Conservation (phyloP, 2,797 vertebrate genomes). For the Chelon auratus region DNA sequence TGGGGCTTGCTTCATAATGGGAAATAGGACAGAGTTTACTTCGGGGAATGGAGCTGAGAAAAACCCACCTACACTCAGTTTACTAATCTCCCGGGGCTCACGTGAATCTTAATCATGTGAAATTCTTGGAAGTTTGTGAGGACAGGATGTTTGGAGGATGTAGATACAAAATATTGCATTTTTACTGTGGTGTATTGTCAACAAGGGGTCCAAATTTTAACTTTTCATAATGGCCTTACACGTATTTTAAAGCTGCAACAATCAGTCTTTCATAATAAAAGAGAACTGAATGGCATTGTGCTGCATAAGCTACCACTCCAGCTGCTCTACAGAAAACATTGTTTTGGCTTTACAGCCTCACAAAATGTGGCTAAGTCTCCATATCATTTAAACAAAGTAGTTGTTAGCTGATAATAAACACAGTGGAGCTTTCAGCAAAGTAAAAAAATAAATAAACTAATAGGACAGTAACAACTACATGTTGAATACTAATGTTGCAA, state of each 20-base stretch:
- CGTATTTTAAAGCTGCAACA: too few species aligned
- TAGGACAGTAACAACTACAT: not conserved
- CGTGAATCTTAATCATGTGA: slow-evolving; percentile 18
- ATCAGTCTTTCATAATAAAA: too few species aligned
- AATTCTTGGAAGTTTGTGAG: slow-evolving; percentile 16
- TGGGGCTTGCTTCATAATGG: slow-evolving; percentile 24
- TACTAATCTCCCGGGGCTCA: slow-evolving; percentile 29
- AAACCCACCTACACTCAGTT: slow-evolving; percentile 39
- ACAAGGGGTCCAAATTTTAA: not conserved
- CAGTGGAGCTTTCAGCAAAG: not conserved
- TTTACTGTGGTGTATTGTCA: not conserved
- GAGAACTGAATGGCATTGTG: too few species aligned
- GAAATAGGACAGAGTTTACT: slow-evolving; percentile 49
- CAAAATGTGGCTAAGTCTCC: too few species aligned
- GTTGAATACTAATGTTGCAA: not conserved
- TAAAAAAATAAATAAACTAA: not conserved
- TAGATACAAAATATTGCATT: not conserved
- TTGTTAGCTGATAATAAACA: not conserved
- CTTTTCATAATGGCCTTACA: too few species aligned
- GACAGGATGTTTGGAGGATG: not conserved
- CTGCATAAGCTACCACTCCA: too few species aligned
- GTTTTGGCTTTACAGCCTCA: too few species aligned
- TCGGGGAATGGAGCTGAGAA: slow-evolving; percentile 29
- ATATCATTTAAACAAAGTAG: too few species aligned
- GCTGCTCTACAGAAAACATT: too few species aligned